Evolutionary conservation across 2,888 invertebrate species (phyloP).

Genomic region (Hypena proboscidalis): DNA sequence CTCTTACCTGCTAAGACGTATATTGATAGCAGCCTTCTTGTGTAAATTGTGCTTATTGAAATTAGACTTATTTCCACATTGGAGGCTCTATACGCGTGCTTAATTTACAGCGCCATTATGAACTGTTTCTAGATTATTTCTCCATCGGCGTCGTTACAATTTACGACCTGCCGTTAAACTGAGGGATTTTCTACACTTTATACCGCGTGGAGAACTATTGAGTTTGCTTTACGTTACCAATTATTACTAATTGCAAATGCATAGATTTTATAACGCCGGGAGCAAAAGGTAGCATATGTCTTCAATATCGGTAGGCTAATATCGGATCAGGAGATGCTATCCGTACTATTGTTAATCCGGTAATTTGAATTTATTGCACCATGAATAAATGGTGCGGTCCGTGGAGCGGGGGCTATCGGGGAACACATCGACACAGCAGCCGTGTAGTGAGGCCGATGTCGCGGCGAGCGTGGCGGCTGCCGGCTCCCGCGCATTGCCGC

Average conservation of each 20-base stretch:
- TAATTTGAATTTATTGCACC: constrained; percentile 86
- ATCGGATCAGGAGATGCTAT: constrained; percentile 75
- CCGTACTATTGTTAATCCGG: constrained; percentile 84
- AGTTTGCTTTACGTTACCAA: constrained; percentile 36
- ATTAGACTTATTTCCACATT: constrained; percentile 62
- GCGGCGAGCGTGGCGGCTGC: constrained; percentile 41
- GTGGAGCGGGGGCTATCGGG: constrained; percentile 70
- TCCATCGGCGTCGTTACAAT: constrained; percentile 49
- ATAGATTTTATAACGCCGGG: constrained; percentile 49
- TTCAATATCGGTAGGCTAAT: constrained; percentile 60
- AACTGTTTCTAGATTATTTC: constrained; percentile 49
- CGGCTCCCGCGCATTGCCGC: constrained; percentile 18
- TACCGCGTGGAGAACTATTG: constrained; percentile 23
- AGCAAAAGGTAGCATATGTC: constrained; percentile 55
- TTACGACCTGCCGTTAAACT: constrained; percentile 54
- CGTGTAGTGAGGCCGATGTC: constrained; percentile 54
- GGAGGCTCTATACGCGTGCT: constrained; percentile 49
- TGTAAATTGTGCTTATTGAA: constrained; percentile 66
- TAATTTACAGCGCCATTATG: constrained; percentile 54
- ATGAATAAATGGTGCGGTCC: constrained; percentile 79
- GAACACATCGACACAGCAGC: constrained; percentile 71
- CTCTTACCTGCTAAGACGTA: constrained; percentile 62
- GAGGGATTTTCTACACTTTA: constrained; percentile 45
- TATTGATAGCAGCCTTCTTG: constrained; percentile 74
- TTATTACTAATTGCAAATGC: constrained; percentile 44